These are phyloP conservation scores for Diorhabda sublineata DNA, from an alignment of 1,140 invertebrate genomes.

Conservation along the genomic window DNA sequence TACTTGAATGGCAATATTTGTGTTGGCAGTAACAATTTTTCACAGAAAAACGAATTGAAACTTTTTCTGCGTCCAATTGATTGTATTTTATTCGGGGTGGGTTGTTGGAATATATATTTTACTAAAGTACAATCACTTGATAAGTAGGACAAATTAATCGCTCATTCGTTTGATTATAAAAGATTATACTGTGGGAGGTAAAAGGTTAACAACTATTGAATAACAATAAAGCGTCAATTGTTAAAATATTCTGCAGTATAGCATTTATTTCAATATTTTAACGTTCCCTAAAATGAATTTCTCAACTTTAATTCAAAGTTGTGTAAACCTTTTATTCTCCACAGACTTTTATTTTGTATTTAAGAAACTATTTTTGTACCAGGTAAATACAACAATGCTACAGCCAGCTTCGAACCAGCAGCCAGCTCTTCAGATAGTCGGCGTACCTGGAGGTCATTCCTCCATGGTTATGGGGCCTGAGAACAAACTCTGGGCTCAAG, in stretches of 20 bases:
- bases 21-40: too few species aligned
- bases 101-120: too few species aligned
- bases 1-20: too few species aligned
- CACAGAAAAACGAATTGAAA: too few species aligned
- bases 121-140: not conserved
- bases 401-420: conserved; percentile 54
- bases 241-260: too few species aligned
- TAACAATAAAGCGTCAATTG: not conserved
- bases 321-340: too few species aligned
- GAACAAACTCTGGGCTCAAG: conserved; percentile 62
- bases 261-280: too few species aligned
- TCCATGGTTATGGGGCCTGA: conserved; percentile 47
- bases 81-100: too few species aligned
- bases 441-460: conserved; percentile 39
- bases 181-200: not conserved
- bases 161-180: not conserved
- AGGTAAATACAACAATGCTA: conserved; percentile 53
- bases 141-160: not conserved
- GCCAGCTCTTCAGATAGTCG: conserved; percentile 50
- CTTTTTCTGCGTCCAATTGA: too few species aligned
- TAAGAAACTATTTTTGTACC: conserved; percentile 49
- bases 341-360: not conserved
- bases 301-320: too few species aligned
- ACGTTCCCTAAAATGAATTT: too few species aligned
- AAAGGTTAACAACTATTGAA: conserved; percentile 3